Evolutionary conservation across 2,113 vertebrate species (phyloP).

Genomic region (Ellobius talpinus): DNA sequence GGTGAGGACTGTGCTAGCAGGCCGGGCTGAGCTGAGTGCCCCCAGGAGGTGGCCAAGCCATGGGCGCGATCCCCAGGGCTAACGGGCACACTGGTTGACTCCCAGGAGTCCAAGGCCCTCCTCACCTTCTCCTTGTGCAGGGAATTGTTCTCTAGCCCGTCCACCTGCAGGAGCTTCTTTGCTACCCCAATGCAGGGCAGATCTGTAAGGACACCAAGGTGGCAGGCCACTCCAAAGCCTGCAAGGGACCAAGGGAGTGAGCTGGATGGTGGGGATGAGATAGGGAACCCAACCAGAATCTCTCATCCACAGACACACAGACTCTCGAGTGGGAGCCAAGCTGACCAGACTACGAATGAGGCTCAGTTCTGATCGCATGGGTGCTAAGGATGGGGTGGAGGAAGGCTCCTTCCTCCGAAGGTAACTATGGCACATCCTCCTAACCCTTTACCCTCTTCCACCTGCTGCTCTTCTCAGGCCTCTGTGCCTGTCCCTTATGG

Average conservation of each 20-base stretch:
- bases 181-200: slow-evolving; percentile 96
- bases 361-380: rapidly evolving
- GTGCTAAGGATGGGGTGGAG: neutral
- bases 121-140: slow-evolving; percentile 92
- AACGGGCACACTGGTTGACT: too few relatives aligned
- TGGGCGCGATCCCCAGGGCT: neutral
- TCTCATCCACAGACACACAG: rapidly evolving
- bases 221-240: slow-evolving; percentile 97
- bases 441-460: too few relatives aligned
- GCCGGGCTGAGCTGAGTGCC: neutral
- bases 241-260: slow-evolving; percentile 15
- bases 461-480: neutral
- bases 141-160: slow-evolving; percentile 90
- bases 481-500: neutral
- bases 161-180: slow-evolving; percentile 96
- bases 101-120: neutral
- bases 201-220: slow-evolving; percentile 93
- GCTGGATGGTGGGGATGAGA: too few relatives aligned
- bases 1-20: rapidly evolving
- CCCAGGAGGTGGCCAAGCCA: neutral
- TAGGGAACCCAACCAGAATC: neutral
- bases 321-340: neutral
- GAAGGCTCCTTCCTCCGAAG: neutral
- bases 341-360: rapidly evolving
- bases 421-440: neutral